Evolutionary conservation across 2,888 invertebrate species (phyloP), one percentile per base, ranked within the genome.

Genomic region (Sesia bembeciformis): DNA sequence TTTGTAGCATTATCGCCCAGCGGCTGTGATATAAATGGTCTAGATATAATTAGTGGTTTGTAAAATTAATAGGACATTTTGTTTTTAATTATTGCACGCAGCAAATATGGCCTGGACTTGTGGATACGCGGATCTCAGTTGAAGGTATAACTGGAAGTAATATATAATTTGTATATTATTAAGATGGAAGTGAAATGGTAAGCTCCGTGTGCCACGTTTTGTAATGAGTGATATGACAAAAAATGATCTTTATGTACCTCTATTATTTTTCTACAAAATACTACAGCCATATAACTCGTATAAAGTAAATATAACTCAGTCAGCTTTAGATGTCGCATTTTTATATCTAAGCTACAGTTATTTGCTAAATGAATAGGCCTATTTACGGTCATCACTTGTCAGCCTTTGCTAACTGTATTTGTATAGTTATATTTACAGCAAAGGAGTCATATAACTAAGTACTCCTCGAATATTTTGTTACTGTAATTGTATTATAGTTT

Each of bases 91-190:
- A 85, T 87, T 88, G 80, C 89, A 89, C 81, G 89, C 89, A 88
- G 89, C 89, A 85, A 84, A 66, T 88, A 67, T 89, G 91, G 91
- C 86, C 88, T 65, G 90, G 91, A 85, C 83, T 91, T 72, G 91
- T 91, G 79, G 91, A 91, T 78, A 91, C 91, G 65, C 83, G 91
- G 77, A 91, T 91, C 84, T 90, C 90, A 67, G 91, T 91, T 70
- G 91, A 91, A 84, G 91, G 91, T 83, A 90, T 91, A 77, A 90
- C 91, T 62, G 91, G 91, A 63, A 91, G 91, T 84, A 91, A 91
- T 76, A 91, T 91, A 64, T 91, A 81, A 75, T 74, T n/a, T 23
- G 23, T 23, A 23, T 23, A 23, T 23, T 23, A 23, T 23, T 23
- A 23, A 23, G 23, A 23, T 23, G 23, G 2, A 23, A 23, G 23